Evolutionary conservation across 2,888 invertebrate genomes (phyloP), one percentile per base, ranked within the genome.

Genomic region (Volucella inanis): DNA sequence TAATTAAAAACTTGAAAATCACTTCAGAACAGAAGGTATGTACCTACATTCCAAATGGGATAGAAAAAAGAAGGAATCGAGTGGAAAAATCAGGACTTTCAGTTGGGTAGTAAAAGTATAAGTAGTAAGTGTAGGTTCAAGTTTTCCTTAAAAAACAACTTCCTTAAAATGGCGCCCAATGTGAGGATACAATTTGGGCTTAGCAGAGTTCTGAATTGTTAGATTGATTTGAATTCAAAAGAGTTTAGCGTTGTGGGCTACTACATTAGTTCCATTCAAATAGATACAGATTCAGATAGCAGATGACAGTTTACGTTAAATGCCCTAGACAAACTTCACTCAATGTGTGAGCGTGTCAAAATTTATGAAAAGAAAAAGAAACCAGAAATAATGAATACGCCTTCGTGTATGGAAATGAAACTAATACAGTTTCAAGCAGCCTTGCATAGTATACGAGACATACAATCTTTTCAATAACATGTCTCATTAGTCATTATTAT

Each of bases 1-100:
- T 80, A 84, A 84, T 84, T 80, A 84, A 84, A 84, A 84, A 80
- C 72, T 84, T 71, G 75, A 80, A 75, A 84, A 71, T 84, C 80
- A 67, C 65, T 79, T 71, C 54, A 41, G 72, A 72, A 49, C 55
- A 39, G 61, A 62, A 45, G 12, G 61, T 59, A 15, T 57, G 50
- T 15, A 22, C 41, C 9, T 31, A 38, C 11, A 8, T 54, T 9
- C 12, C 64, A 47, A 43, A 49, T 10, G 10, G 43, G 38, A 14
- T 38, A 8, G 31, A 6, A 31, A 31, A 10, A 8, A n/a, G 10
- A 12, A 15, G 65, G 14, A 50, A 10, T 62, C 22, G 41, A 10
- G 31, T 31, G 31, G 6, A 31, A 31, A 31, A 31, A 31, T 31
- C 31, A 3, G 31, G 6, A 31, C 31, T 22, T 22, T 22, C 18